phyloP scores from a whole-genome alignment of 2,113 vertebrate genomes.

The Sinocyclocheilus anophthalmus region DNA sequence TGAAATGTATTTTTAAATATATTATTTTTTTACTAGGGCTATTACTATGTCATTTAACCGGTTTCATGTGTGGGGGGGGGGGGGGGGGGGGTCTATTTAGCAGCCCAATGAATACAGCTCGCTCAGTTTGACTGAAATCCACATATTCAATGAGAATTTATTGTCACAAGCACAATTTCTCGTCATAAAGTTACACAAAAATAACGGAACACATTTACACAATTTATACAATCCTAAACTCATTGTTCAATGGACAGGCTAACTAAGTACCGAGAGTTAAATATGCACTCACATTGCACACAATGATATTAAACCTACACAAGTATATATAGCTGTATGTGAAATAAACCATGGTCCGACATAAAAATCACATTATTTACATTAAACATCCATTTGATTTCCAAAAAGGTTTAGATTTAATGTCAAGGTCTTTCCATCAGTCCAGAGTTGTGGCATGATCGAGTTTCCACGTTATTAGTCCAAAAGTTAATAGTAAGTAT shows the following conservation, averaged over 20 bases:
- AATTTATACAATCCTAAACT: conserved; percentile 79
- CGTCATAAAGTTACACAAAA: conserved; percentile 81
- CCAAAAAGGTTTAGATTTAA: conserved; percentile 71
- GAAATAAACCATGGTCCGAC: conserved; percentile 68
- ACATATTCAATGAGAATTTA: conserved; percentile 76
- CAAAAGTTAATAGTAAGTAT: conserved; percentile 66
- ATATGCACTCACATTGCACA: conserved; percentile 77
- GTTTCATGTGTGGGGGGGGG: too few relatives aligned
- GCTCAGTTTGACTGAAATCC: conserved; percentile 49
- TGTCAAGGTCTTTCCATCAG: conserved; percentile 56
- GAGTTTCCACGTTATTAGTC: conserved; percentile 64
- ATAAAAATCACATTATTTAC: conserved; percentile 80
- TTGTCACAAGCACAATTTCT: conserved; percentile 80
- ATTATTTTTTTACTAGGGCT: too few relatives aligned
- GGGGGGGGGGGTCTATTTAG: too few relatives aligned
- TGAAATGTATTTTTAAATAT: too few relatives aligned
- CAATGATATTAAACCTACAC: conserved; percentile 76
- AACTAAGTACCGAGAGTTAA: conserved; percentile 79
- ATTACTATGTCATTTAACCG: too few relatives aligned
- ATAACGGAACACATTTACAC: conserved; percentile 79
- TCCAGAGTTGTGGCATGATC: conserved; percentile 57
- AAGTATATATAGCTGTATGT: conserved; percentile 70
- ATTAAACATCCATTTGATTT: conserved; percentile 69
- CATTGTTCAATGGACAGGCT: conserved; percentile 75
- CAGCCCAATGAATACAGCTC: not conserved